A percentile compares a stretch with the other conserved stretches of the same genome.
Evolutionary conservation across 92 coral and sea anemone genomes (phyloP).

Genomic region (Nematostella vectensis): DNA sequence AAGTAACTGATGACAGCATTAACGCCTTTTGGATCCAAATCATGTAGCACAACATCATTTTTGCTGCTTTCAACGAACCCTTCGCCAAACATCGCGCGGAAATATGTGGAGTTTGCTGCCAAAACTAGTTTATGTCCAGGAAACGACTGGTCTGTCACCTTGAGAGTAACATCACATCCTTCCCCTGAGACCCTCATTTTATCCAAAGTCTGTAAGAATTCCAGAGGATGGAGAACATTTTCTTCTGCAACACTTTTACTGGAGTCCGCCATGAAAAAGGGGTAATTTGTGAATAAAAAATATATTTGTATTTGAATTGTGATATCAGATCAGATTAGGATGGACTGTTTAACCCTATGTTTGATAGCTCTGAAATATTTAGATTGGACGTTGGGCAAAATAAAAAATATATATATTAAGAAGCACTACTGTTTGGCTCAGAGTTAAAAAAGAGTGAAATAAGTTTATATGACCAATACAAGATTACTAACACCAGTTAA

Average conservation of each 20-base stretch:
- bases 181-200: conserved; percentile 29
- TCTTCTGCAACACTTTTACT: conserved; percentile 4
- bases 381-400: too few species aligned
- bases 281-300: too few species aligned
- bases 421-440: too few species aligned
- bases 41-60: conserved; percentile 30
- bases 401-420: too few species aligned
- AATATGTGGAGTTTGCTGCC: conserved; percentile 51
- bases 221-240: conserved; percentile 17
- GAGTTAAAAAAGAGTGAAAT: too few species aligned
- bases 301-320: too few species aligned
- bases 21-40: conserved; percentile 35
- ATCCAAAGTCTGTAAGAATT: conserved; percentile 30
- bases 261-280: neutral
- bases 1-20: conserved; percentile 43
- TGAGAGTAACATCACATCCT: conserved; percentile 51
- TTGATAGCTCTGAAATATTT: too few species aligned
- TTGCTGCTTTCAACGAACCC: conserved; percentile 23
- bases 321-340: too few species aligned
- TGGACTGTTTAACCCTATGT: too few species aligned
- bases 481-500: too few species aligned
- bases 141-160: conserved; percentile 38
- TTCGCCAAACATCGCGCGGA: conserved; percentile 42
- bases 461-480: too few species aligned
- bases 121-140: conserved; percentile 44